These are phyloP conservation scores for Gavia stellata DNA, from an alignment of 2,113 vertebrate species.

Conservation along the genomic window DNA sequence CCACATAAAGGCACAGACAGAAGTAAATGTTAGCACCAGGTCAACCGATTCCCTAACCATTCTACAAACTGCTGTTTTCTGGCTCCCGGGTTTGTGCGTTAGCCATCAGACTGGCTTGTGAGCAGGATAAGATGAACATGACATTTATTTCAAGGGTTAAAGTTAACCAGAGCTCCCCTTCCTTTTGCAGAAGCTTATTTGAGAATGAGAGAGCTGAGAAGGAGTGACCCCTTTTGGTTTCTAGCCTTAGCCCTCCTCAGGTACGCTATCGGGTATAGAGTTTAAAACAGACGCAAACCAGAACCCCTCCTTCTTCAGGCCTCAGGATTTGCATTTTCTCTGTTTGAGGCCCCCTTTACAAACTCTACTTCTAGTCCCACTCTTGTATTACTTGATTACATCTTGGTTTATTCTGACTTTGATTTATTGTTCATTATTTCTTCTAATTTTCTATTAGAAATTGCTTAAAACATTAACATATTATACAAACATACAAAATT, in stretches of 20 bases:
- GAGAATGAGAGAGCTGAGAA: neutral
- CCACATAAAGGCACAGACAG: neutral
- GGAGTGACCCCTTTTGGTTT: neutral
- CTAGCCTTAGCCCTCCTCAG: neutral
- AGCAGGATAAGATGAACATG: neutral
- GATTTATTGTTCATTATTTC: neutral
- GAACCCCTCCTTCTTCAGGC: neutral
- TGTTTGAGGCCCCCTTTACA: neutral
- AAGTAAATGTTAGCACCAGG: neutral
- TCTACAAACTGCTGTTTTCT: neutral
- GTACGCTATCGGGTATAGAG: fast-evolving
- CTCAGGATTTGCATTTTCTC: neutral
- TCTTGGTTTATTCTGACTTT: neutral
- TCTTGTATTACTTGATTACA: neutral
- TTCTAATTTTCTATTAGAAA: slow-evolving; percentile 4
- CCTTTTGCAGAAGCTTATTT: neutral
- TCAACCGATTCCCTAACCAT: neutral
- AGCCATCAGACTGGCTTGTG: neutral
- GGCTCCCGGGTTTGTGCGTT: fast-evolving
- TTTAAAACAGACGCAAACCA: neutral
- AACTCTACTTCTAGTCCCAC: neutral
- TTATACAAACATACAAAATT: neutral
- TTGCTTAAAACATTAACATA: neutral
- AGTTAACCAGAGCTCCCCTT: neutral
- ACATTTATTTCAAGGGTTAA: neutral